Evolutionary conservation across 2,888 invertebrate species (phyloP).

Genomic region (Dorcus hopei): DNA sequence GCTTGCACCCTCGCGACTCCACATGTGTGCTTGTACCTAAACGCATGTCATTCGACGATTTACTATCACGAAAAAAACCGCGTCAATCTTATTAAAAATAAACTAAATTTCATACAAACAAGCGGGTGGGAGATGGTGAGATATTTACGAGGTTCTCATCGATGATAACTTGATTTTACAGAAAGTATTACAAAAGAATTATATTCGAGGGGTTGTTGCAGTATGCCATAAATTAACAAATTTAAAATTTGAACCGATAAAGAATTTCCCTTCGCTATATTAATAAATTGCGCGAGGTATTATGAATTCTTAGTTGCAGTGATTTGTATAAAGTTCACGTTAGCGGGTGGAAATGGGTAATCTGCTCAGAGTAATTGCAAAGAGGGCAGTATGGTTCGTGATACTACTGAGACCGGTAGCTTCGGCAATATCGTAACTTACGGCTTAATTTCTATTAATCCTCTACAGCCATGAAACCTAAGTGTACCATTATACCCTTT

Average conservation of each 20-base stretch:
- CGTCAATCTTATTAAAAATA: too few species aligned
- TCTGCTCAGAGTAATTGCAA: constrained; percentile 31
- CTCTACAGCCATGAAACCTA: constrained; percentile 29
- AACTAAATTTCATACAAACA: too few species aligned
- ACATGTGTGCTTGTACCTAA: constrained; percentile 15
- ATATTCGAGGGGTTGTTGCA: too few species aligned
- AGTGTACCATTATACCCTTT: constrained; percentile 32
- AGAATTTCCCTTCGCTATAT: constrained; percentile 22
- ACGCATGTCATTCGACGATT: constrained; percentile 14
- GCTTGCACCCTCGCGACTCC: constrained; percentile 19
- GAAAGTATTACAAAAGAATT: too few species aligned
- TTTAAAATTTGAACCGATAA: constrained; percentile 18
- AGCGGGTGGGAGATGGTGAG: too few species aligned
- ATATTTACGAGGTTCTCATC: too few species aligned
- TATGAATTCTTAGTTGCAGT: constrained; percentile 33
- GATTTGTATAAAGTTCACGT: constrained; percentile 42
- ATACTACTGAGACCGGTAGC: constrained; percentile 21
- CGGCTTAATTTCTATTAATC: constrained; percentile 35
- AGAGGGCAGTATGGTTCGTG: constrained; percentile 18
- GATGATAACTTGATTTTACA: too few species aligned
- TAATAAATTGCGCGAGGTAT: constrained; percentile 29
- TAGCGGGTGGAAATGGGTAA: constrained; percentile 38
- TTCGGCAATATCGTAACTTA: constrained; percentile 30
- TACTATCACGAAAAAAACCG: constrained; percentile 15
- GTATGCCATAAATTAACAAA: too few species aligned